A percentile compares a stretch with the other conserved stretches of the same genome.
Evolutionary conservation across 2,797 vertebrate genomes (phyloP).

Genomic region (Anguilla obscura): DNA sequence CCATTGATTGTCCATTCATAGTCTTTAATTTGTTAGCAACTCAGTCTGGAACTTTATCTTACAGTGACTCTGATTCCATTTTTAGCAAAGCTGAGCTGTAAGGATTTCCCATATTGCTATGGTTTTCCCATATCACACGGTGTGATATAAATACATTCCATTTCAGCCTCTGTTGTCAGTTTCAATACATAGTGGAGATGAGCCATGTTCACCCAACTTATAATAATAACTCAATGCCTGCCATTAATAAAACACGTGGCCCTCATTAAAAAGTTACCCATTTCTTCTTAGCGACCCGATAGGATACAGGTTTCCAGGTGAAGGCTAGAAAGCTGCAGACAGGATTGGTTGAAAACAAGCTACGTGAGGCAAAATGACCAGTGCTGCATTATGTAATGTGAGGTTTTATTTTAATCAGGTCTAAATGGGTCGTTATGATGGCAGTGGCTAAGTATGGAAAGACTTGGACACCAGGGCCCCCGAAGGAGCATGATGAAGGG

Average conservation of each 20-base stretch:
- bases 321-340: constrained; percentile 28
- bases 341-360: too few species aligned
- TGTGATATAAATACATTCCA: too few species aligned
- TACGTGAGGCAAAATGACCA: neutral
- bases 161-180: too few species aligned
- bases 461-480: constrained; percentile 46
- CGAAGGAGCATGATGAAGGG: constrained; percentile 1
- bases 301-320: neutral
- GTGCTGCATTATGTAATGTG: constrained; percentile 53
- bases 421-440: constrained; percentile 45
- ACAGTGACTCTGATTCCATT: too few species aligned
- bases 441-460: constrained; percentile 49
- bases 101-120: too few species aligned
- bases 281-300: neutral
- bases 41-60: neutral
- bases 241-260: neutral
- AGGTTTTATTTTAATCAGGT: constrained; percentile 40
- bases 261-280: neutral
- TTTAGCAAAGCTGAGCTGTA: neutral
- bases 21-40: neutral
- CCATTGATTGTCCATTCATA: too few species aligned
- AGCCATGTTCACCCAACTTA: neutral
- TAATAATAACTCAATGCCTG: constrained; percentile 3
- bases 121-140: too few species aligned
- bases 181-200: too few species aligned